Conservation (phyloP, 2,797 vertebrate species). For the Helostoma temminkii region DNA sequence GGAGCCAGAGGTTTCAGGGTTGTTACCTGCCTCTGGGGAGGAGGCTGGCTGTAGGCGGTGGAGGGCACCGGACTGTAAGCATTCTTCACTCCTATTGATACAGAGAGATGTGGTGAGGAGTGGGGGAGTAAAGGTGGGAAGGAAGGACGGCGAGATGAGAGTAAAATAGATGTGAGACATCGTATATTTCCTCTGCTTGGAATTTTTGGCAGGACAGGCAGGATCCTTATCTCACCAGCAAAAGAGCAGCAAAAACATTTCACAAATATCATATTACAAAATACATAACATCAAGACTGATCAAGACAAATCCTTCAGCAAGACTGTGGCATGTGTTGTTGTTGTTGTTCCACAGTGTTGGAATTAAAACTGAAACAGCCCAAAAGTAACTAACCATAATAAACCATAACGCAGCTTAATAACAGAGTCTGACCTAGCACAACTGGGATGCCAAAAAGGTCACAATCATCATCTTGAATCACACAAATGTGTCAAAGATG, state of each 20-base stretch:
- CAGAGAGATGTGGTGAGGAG: not conserved
- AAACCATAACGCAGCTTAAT: no score
- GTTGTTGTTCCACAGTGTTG: not conserved
- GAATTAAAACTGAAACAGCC: constrained; percentile 17
- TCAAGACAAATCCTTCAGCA: constrained; percentile 3
- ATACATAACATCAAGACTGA: constrained; percentile 14
- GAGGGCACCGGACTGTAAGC: constrained; percentile 78
- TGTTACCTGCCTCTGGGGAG: constrained; percentile 83
- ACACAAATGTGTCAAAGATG: no score
- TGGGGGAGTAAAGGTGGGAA: not conserved
- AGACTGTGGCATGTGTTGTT: not conserved
- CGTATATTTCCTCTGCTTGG: constrained; percentile 5
- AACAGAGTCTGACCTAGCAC: no score
- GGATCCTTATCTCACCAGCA: constrained; percentile 34
- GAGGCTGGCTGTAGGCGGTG: constrained; percentile 82
- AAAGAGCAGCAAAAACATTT: constrained; percentile 26
- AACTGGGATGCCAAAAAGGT: no score
- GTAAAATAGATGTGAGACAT: constrained; percentile 6
- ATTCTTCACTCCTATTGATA: constrained; percentile 79
- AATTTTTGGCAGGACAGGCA: constrained; percentile 25
- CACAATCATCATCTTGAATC: no score
- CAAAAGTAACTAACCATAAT: not conserved
- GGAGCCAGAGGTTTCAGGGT: constrained; percentile 79
- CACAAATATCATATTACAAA: constrained; percentile 4
- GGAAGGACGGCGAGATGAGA: constrained; percentile 15